Percentiles rank a stretch among this genome's conserved stretches.
Evolutionary conservation across 1,140 invertebrate genomes (phyloP).

Genomic region (Drosophila hydei): DNA sequence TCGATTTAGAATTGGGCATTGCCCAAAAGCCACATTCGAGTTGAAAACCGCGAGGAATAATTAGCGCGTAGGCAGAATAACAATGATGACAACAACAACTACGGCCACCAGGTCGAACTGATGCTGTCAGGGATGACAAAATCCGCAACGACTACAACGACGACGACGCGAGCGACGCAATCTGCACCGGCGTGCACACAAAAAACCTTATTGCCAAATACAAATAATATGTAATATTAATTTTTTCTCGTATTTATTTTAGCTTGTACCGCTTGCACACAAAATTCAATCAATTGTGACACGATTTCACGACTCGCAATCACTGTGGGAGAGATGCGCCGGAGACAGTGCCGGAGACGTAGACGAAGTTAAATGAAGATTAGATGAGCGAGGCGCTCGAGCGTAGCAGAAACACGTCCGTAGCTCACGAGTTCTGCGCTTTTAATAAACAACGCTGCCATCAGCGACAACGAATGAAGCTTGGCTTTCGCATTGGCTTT

Average conservation of each 20-base stretch:
- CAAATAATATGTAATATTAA: constrained; percentile 76
- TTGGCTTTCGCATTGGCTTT: constrained; percentile 45
- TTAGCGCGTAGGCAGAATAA: constrained; percentile 73
- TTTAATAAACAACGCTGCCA: constrained; percentile 71
- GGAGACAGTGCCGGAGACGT: constrained; percentile 27
- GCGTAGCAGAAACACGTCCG: constrained; percentile 74
- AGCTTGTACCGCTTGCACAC: constrained; percentile 34
- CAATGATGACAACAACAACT: constrained; percentile 37
- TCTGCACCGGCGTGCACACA: constrained; percentile 47
- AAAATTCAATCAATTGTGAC: constrained; percentile 74
- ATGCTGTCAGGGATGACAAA: constrained; percentile 50
- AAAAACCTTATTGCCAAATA: constrained; percentile 62
- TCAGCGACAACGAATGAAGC: constrained; percentile 59
- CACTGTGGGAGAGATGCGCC: constrained; percentile 28
- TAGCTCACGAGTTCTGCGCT: constrained; percentile 78
- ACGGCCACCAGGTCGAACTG: constrained; percentile 9
- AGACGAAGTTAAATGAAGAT: constrained; percentile 25
- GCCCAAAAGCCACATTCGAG: constrained; percentile 55
- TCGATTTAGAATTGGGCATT: constrained; percentile 75
- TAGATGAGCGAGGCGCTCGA: constrained; percentile 63
- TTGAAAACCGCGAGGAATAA: constrained; percentile 52
- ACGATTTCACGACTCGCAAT: constrained; percentile 70
- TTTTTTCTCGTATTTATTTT: constrained; percentile 56
- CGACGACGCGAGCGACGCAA: constrained; percentile 21
- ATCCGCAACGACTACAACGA: constrained; percentile 13